Percentiles rank a stretch among this genome's conserved stretches.
phyloP scores from a whole-genome alignment of 1,140 invertebrate genomes.

The Chionoecetes opilio region DNA sequence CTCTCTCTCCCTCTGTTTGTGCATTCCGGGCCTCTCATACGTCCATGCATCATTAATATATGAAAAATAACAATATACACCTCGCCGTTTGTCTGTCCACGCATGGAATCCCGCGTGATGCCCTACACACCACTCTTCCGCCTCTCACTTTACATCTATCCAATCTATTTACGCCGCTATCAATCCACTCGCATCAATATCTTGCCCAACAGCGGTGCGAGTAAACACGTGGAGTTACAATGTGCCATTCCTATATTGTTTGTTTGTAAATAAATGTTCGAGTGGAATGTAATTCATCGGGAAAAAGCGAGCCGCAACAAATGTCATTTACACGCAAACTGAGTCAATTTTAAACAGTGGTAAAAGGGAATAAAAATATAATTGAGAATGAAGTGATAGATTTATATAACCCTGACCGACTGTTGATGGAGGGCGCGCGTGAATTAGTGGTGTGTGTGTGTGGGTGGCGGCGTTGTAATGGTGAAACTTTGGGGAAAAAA shows the following conservation, averaged over 20 bases:
- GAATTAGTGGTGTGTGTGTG: conserved; percentile 36
- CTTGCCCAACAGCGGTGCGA: not conserved
- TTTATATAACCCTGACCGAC: conserved; percentile 45
- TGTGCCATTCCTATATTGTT: conserved; percentile 58
- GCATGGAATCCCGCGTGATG: not conserved
- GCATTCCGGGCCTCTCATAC: not conserved
- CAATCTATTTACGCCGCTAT: conserved; percentile 10
- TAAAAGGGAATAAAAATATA: conserved; percentile 59
- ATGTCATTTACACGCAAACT: conserved; percentile 47
- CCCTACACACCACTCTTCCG: not conserved
- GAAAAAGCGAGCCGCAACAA: conserved; percentile 19
- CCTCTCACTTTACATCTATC: conserved; percentile 6
- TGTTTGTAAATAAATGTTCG: conserved; percentile 60
- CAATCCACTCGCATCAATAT: conserved; percentile 20
- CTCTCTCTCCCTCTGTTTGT: not conserved
- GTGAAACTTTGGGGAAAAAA: not conserved
- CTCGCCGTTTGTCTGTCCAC: not conserved
- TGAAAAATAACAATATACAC: not conserved
- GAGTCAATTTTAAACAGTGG: conserved; percentile 41
- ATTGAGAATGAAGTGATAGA: conserved; percentile 51
- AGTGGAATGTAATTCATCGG: conserved; percentile 60
- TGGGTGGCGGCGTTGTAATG: not conserved
- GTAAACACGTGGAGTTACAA: conserved; percentile 32
- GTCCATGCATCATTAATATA: not conserved
- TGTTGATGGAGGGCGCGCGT: conserved; percentile 42